phyloP scores from a whole-genome alignment of 2,888 invertebrate genomes.

The Trichopria drosophilae region DNA sequence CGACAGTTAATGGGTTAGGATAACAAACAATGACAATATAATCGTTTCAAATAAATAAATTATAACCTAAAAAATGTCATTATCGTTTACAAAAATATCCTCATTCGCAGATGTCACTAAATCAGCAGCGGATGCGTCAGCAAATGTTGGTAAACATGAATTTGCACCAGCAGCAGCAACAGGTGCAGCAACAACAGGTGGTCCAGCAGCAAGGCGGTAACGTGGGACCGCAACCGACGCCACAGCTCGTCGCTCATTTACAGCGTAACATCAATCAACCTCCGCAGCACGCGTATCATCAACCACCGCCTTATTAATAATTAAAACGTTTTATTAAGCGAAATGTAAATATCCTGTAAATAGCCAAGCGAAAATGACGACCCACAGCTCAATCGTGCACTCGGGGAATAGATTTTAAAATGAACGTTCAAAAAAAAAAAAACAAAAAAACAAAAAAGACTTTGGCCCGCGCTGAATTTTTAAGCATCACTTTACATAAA shows the following conservation, averaged over 20 bases:
- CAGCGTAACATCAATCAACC: slow-evolving; percentile 65
- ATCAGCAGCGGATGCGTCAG: slow-evolving; percentile 68
- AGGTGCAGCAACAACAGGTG: slow-evolving; percentile 58
- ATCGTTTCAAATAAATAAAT: no score
- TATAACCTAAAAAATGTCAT: neutral
- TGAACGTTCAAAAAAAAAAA: slow-evolving; percentile 8
- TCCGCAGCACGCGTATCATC: slow-evolving; percentile 62
- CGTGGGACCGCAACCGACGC: slow-evolving; percentile 61
- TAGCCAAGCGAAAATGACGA: no score
- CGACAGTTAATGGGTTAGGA: no score
- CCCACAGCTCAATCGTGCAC: no score
- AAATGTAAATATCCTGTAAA: no score
- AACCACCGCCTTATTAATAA: slow-evolving; percentile 63
- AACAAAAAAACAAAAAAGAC: slow-evolving; percentile 7
- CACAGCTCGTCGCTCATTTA: slow-evolving; percentile 68
- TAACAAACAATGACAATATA: no score
- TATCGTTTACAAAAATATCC: no score
- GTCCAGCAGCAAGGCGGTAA: slow-evolving; percentile 54
- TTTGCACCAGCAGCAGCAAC: slow-evolving; percentile 54
- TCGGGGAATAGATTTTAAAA: slow-evolving; percentile 7
- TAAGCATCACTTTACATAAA: no score
- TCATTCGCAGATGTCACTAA: slow-evolving; percentile 53
- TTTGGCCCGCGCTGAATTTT: slow-evolving; percentile 20
- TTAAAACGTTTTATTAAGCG: slow-evolving; percentile 8
- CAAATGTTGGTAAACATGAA: slow-evolving; percentile 70